Conservation (phyloP, 2,797 vertebrate species). For the Liasis olivaceus region DNA sequence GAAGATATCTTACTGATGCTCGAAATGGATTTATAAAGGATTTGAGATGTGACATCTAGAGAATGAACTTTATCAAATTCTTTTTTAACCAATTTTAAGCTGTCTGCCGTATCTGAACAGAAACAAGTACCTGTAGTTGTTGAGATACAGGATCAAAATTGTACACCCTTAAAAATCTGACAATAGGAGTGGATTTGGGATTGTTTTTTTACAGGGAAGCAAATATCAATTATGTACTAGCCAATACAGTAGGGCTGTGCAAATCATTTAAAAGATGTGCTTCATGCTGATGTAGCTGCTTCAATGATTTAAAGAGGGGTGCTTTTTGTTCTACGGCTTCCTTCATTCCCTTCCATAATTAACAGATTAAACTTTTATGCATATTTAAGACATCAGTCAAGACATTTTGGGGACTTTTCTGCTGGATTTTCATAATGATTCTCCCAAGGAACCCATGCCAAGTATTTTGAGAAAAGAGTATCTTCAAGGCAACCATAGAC, state of each 20-base stretch:
- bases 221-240: background rate
- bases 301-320: background rate
- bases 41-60: background rate
- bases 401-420: background rate
- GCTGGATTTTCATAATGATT: background rate
- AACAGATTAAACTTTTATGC: background rate
- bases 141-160: background rate
- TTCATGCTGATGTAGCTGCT: background rate
- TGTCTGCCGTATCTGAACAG: background rate
- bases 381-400: background rate
- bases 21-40: background rate
- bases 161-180: background rate
- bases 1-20: background rate
- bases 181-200: background rate
- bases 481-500: background rate
- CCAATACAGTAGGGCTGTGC: background rate
- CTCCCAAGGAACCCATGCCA: background rate
- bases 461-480: background rate
- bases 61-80: background rate
- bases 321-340: background rate
- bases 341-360: background rate
- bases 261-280: background rate
- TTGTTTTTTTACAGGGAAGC: background rate
- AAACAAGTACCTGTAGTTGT: background rate
- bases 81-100: background rate